Evolutionary conservation across 2,113 vertebrate species (phyloP).

Genomic region (Grammomys surdaster): DNA sequence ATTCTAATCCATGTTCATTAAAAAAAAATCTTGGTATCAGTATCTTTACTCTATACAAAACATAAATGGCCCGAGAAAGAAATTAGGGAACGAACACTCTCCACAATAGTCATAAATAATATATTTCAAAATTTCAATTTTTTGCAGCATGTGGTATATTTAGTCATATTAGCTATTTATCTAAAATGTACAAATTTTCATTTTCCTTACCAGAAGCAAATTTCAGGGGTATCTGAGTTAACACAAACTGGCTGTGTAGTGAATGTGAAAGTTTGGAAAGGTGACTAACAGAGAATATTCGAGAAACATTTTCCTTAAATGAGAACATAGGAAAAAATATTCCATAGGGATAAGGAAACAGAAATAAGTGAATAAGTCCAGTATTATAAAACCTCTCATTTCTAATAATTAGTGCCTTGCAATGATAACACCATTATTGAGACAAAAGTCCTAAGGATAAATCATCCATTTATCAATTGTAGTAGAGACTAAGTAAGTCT

Average conservation of each 20-base stretch:
- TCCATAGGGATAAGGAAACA: not conserved
- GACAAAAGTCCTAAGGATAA: not conserved
- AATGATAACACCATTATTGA: not conserved
- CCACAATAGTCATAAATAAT: not conserved
- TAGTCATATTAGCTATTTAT: constrained; percentile 51
- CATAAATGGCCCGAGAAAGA: too few relatives aligned
- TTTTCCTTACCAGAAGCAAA: constrained; percentile 45
- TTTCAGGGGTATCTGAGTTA: constrained; percentile 54
- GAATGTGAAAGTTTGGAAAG: not conserved
- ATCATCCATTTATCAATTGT: not conserved
- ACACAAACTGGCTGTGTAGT: not conserved
- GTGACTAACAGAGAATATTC: not conserved
- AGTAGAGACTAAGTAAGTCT: not conserved
- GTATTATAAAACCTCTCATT: not conserved
- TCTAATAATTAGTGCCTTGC: not conserved
- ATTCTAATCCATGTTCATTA: constrained; percentile 37
- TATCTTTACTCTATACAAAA: too few relatives aligned
- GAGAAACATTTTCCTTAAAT: not conserved
- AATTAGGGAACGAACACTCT: too few relatives aligned
- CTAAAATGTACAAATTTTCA: constrained; percentile 41
- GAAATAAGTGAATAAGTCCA: not conserved
- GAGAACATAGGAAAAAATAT: not conserved
- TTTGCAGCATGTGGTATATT: constrained; percentile 43
- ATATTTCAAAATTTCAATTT: constrained; percentile 55
- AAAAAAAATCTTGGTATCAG: not conserved